Conservation (phyloP, 1,140 invertebrate genomes). For the Bombus superbus region DNA sequence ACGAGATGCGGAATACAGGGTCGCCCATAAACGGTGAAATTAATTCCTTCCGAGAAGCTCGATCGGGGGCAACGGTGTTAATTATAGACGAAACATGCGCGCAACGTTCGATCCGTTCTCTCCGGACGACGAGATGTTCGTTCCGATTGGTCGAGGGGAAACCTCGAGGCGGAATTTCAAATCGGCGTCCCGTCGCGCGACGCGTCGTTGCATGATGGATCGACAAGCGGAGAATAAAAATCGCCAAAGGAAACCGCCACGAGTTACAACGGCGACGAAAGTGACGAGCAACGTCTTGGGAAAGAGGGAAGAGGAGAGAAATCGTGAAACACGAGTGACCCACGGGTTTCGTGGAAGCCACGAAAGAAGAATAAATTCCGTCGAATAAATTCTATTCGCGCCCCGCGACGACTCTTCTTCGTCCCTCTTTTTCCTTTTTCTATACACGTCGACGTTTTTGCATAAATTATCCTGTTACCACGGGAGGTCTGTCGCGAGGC, state of each 20-base stretch:
- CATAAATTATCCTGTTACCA: conserved; percentile 55
- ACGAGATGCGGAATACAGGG: conserved; percentile 3
- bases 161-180: conserved; percentile 25
- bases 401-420: background rate
- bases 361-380: conserved; percentile 2
- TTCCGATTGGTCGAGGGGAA: background rate
- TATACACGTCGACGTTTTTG: conserved; percentile 14
- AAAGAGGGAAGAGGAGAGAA: background rate
- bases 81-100: conserved; percentile 46
- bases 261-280: background rate
- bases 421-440: background rate
- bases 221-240: conserved; percentile 9
- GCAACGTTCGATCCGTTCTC: conserved; percentile 19
- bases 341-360: conserved; percentile 33
- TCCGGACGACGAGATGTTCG: background rate
- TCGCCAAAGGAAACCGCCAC: conserved; percentile 8
- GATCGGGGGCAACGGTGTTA: conserved; percentile 38
- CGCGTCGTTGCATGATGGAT: conserved; percentile 54
- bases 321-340: conserved; percentile 22
- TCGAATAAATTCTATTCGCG: conserved; percentile 50
- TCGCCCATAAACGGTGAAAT: conserved; percentile 44
- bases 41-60: conserved; percentile 47
- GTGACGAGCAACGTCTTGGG: background rate
- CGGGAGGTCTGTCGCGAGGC: conserved; percentile 43
- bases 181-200: conserved; percentile 46